phyloP scores from a whole-genome alignment of 2,113 vertebrate species.

The Lasiurus borealis region DNA sequence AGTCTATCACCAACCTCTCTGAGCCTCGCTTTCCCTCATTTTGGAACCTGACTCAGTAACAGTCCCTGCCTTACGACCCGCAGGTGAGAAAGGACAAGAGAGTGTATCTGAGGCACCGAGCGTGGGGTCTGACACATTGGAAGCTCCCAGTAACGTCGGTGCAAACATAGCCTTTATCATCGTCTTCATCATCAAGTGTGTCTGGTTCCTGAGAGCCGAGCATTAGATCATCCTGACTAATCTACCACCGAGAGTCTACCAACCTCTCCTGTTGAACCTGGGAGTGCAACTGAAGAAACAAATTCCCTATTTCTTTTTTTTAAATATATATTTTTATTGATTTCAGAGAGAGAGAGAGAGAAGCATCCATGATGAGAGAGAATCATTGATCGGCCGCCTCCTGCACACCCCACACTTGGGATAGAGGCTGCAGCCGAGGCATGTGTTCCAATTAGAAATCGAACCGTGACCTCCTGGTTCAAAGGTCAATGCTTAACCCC shows the following conservation, averaged over 20 bases:
- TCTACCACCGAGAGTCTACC: neutral
- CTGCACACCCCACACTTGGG: too few species aligned
- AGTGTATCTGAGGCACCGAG: neutral
- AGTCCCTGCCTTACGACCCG: rapidly evolving
- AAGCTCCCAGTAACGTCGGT: rapidly evolving
- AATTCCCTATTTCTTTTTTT: too few species aligned
- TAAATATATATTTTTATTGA: too few species aligned
- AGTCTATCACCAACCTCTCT: neutral
- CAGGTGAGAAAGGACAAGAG: neutral
- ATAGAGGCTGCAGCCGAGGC: too few species aligned
- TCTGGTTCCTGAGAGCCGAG: neutral
- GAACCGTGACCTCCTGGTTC: too few species aligned
- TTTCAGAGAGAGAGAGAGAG: too few species aligned
- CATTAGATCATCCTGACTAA: neutral
- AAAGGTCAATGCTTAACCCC: too few species aligned
- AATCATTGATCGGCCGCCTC: too few species aligned
- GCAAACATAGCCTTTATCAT: neutral
- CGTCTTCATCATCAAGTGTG: neutral
- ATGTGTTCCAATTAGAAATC: too few species aligned
- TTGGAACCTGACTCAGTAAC: neutral
- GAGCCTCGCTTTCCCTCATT: neutral
- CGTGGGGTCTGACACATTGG: rapidly evolving
- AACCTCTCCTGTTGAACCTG: neutral
- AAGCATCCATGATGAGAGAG: too few species aligned
- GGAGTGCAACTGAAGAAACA: neutral